Percentiles rank a stretch among this genome's conserved stretches.
Evolutionary conservation across 2,113 vertebrate species (phyloP).

Genomic region (Python bivittatus): DNA sequence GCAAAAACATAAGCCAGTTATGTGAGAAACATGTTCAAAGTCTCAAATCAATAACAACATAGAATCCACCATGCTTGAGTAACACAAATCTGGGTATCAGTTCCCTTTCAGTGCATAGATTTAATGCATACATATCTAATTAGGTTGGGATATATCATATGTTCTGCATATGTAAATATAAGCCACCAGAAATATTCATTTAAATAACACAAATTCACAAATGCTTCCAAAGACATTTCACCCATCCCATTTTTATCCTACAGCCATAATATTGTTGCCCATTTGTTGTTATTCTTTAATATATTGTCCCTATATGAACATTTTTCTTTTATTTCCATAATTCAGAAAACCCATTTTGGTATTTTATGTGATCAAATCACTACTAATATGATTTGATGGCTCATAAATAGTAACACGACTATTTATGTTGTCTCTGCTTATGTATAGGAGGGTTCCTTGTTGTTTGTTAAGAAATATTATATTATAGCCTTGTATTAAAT

Average conservation of each 20-base stretch:
- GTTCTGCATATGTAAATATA: slow-evolving; percentile 52
- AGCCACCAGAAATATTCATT: slow-evolving; percentile 44
- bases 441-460: slow-evolving; percentile 46
- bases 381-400: slow-evolving; percentile 60
- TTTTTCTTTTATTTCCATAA: slow-evolving; percentile 74
- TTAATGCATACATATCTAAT: neutral
- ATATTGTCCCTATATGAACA: slow-evolving; percentile 66
- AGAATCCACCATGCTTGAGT: neutral
- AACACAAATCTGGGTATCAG: neutral
- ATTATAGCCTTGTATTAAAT: slow-evolving; percentile 55
- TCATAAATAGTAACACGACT: slow-evolving; percentile 68
- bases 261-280: slow-evolving; percentile 41
- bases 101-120: neutral
- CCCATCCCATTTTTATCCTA: slow-evolving; percentile 33
- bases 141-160: slow-evolving; percentile 56
- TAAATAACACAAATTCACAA: slow-evolving; percentile 19
- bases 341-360: slow-evolving; percentile 69
- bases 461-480: slow-evolving; percentile 59
- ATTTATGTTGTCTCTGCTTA: slow-evolving; percentile 65
- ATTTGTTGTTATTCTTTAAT: slow-evolving; percentile 70
- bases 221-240: slow-evolving; percentile 40
- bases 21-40: neutral
- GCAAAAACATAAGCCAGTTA: neutral
- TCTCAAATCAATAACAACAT: neutral
- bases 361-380: slow-evolving; percentile 68